Evolutionary conservation across 2,797 vertebrate species (phyloP), one percentile per base, ranked within the genome.

Genomic region (Sciurus carolinensis): DNA sequence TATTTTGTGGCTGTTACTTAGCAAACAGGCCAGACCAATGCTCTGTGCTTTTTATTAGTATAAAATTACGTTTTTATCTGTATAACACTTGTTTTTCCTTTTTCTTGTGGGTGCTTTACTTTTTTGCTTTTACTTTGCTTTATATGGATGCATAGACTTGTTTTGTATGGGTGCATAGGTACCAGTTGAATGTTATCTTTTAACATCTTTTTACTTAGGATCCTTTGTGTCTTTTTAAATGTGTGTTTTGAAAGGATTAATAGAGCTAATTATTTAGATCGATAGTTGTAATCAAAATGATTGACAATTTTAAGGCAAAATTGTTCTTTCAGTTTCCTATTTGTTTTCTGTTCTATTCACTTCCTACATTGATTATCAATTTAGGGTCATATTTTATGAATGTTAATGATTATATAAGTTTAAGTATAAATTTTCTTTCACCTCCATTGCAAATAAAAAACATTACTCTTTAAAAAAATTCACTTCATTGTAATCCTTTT

Each of bases 351-450:
- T 77, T 85, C 3, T 18, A 76, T 96, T 90, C 87, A 52, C 66
- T 89, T 86, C 47, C 57, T 79, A 83, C 36, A 88, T 0, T 54
- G 44, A 94, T 94, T 93, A 86, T 15, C 17, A 76, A 36, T 87
- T 96, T 3, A 80, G n/a, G 94, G 54, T 93, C 39, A 77, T 73
- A 85, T 30, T 81, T 87, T 82, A 47, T 79, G 81, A 87, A 90
- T 64, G 22, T 44, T 69, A 71, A 81, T 86, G 28, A 47, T 91
- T 80, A 47, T n/a, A 73, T 54, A 44, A 87, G n/a, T 72, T 87
- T 44, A 96, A 86, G 42, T 79, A 42, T 5, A 80, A 24, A 44
- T 39, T 59, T 88, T 87, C 17, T n/a, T 15, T 50, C 14, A 22
- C 6, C 81, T 4, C 14, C 18, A 57, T 8, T 75, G 39, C 76